Evolutionary conservation across 2,797 vertebrate species (phyloP).

Genomic region (Pteronotus mesoamericanus): DNA sequence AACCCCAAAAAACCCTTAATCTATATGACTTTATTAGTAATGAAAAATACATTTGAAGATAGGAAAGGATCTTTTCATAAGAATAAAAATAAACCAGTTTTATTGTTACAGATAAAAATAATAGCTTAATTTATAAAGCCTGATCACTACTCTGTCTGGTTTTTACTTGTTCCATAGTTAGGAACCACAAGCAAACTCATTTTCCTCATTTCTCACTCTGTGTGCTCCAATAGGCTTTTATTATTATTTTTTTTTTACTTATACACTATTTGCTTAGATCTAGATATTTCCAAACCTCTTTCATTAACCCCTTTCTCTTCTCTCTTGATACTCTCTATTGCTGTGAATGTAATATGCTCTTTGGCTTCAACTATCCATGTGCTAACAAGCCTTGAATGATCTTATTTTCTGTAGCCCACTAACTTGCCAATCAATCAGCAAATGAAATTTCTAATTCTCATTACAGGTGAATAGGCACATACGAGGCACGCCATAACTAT

Average conservation of each 20-base stretch:
- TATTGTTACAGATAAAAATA: neutral
- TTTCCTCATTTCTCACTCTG: neutral
- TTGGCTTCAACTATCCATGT: neutral
- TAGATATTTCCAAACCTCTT: neutral
- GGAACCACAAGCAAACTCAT: neutral
- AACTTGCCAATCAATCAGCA: constrained; percentile 9
- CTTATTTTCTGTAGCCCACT: neutral
- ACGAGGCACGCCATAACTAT: neutral
- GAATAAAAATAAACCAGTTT: neutral
- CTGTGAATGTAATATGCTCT: neutral
- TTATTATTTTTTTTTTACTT: neutral
- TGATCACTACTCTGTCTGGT: neutral
- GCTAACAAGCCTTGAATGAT: neutral
- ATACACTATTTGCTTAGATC: neutral
- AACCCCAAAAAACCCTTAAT: neutral
- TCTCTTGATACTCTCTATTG: neutral
- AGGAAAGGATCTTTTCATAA: constrained; percentile 7
- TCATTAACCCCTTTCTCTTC: neutral
- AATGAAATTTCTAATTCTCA: constrained; percentile 25
- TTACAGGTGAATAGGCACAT: neutral
- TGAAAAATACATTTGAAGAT: neutral
- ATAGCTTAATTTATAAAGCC: neutral
- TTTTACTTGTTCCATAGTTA: constrained; percentile 12
- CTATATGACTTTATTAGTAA: neutral
- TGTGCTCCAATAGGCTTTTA: neutral